These are phyloP conservation scores for Tenthredo livida DNA, from an alignment of 2,888 invertebrate genomes.

Conservation along the genomic window DNA sequence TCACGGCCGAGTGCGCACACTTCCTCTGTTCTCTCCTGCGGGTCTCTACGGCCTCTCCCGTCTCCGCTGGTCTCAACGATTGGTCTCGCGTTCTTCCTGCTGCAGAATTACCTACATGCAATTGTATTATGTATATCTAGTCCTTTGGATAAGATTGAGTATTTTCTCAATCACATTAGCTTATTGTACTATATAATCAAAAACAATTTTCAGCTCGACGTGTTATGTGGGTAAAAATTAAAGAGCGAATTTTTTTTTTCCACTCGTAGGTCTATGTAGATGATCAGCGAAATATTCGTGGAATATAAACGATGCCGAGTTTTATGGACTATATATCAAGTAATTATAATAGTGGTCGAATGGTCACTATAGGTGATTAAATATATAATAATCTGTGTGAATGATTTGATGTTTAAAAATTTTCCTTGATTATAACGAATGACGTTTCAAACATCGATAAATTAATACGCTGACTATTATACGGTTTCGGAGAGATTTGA, in stretches of 20 bases:
- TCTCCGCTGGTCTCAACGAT: conserved; percentile 59
- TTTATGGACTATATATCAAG: not conserved
- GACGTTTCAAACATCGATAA: not conserved
- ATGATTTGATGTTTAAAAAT: not conserved
- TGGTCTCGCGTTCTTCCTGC: conserved; percentile 37
- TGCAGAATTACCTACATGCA: not conserved
- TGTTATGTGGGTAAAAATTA: not conserved
- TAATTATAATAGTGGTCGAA: not conserved
- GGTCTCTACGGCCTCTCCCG: conserved; percentile 56
- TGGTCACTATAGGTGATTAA: not conserved
- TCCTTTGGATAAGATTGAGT: not conserved
- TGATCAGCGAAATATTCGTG: not conserved
- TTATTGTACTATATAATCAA: no score
- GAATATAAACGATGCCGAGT: not conserved
- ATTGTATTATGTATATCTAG: not conserved
- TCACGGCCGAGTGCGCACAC: conserved; percentile 77
- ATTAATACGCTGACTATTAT: not conserved
- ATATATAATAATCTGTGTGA: conserved; percentile 9
- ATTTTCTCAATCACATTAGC: not conserved
- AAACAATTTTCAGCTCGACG: no score
- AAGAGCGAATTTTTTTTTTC: not conserved
- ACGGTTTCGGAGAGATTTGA: not conserved
- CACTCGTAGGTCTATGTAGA: not conserved
- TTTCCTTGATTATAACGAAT: conserved; percentile 2
- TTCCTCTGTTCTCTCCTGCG: conserved; percentile 70